Conservation (phyloP, 2,797 vertebrate genomes). For the Xerus rutilus region DNA sequence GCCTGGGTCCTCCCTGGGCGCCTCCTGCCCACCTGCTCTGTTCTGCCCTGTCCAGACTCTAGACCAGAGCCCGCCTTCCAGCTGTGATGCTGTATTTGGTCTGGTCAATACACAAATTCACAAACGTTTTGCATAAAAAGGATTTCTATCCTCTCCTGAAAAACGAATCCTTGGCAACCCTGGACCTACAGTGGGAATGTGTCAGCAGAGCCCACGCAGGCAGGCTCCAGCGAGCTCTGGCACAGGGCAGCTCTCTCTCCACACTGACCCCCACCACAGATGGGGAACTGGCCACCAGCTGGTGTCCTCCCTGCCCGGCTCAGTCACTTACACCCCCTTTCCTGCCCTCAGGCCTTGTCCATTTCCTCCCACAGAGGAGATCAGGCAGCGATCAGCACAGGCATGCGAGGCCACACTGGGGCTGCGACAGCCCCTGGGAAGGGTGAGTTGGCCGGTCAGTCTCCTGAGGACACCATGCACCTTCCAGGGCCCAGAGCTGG, state of each 20-base stretch:
- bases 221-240: not conserved
- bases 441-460: not conserved
- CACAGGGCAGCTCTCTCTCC: not conserved
- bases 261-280: not conserved
- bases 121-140: not conserved
- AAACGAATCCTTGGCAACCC: not conserved
- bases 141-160: not conserved
- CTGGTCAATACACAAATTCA: accelerated
- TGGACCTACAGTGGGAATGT: not conserved
- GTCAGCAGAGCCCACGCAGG: not conserved
- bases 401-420: accelerated
- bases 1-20: no score
- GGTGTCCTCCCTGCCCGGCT: not conserved
- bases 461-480: not conserved
- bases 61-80: not conserved
- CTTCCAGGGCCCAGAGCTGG: not conserved
- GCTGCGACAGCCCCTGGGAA: no score
- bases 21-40: accelerated
- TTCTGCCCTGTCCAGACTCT: not conserved
- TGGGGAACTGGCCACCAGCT: not conserved
- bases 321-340: not conserved
- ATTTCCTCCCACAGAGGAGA: not conserved
- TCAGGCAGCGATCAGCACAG: not conserved
- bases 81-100: accelerated
- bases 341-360: not conserved